phyloP scores from a whole-genome alignment of 2,888 invertebrate genomes.

The Patella depressa region DNA sequence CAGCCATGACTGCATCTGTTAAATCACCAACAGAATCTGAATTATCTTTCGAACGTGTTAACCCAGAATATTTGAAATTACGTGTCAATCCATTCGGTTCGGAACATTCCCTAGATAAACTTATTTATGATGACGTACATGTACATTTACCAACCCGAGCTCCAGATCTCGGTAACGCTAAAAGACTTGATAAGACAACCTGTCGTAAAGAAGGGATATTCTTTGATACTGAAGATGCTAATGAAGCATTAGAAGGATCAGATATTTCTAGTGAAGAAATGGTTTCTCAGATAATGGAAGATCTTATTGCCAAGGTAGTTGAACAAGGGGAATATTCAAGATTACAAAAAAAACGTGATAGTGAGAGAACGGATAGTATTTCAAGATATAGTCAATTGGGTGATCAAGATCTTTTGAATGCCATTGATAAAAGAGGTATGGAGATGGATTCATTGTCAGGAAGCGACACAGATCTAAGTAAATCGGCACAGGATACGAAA shows the following conservation, averaged over 20 bases:
- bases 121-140: constrained; percentile 64
- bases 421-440: constrained; percentile 50
- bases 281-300: constrained; percentile 75
- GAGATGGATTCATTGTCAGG: constrained; percentile 58
- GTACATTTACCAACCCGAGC: constrained; percentile 47
- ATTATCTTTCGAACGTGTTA: constrained; percentile 73
- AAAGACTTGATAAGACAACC: constrained; percentile 62
- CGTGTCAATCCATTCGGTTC: constrained; percentile 79
- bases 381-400: constrained; percentile 44
- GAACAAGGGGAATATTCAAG: constrained; percentile 12
- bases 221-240: constrained; percentile 57
- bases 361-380: constrained; percentile 22
- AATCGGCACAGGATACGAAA: not conserved
- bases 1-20: constrained; percentile 51
- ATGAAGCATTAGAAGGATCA: constrained; percentile 41
- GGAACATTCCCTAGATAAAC: constrained; percentile 61
- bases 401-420: constrained; percentile 55
- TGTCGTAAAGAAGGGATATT: constrained; percentile 68
- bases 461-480: constrained; percentile 51
- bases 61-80: constrained; percentile 76
- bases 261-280: constrained; percentile 60
- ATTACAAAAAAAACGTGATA: not conserved
- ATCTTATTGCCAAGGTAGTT: constrained; percentile 32
- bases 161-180: constrained; percentile 52
- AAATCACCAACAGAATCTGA: constrained; percentile 71